A percentile compares a stretch with the other conserved stretches of the same genome.
Conservation (phyloP, 1,140 invertebrate species). For the Trichogramma pretiosum region DNA sequence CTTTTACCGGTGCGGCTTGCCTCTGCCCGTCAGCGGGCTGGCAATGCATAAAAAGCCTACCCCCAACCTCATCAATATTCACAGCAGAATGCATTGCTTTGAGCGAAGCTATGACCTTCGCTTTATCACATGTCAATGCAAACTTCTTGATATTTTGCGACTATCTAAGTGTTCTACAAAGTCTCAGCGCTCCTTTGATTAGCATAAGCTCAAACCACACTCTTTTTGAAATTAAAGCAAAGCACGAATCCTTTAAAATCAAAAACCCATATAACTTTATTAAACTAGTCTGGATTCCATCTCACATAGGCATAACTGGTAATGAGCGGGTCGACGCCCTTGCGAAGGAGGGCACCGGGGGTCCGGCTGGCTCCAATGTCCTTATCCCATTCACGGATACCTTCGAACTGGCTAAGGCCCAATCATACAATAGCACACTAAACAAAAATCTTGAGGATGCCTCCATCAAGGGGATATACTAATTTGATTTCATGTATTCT, state of each 20-base stretch:
- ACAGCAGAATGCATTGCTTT: background rate
- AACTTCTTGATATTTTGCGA: slow-evolving; percentile 1
- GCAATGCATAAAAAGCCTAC: background rate
- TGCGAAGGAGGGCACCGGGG: background rate
- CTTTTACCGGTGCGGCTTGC: background rate
- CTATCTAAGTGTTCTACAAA: background rate
- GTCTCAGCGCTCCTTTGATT: background rate
- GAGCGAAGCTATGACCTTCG: background rate
- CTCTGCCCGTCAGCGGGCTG: background rate
- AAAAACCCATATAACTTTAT: background rate
- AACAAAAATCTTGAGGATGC: background rate
- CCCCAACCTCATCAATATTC: background rate
- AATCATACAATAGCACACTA: background rate
- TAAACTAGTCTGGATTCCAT: background rate
- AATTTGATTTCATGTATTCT: background rate
- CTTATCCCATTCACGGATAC: background rate
- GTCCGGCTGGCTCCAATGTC: background rate
- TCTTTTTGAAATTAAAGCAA: background rate
- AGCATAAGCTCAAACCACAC: background rate
- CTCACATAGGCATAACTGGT: background rate
- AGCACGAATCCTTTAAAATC: background rate
- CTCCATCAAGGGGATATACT: background rate
- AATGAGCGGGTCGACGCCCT: background rate
- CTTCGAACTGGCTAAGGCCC: background rate
- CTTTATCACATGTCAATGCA: background rate